Conservation (phyloP, 2,113 vertebrate genomes). For the Cyanoramphus novaezelandiae region DNA sequence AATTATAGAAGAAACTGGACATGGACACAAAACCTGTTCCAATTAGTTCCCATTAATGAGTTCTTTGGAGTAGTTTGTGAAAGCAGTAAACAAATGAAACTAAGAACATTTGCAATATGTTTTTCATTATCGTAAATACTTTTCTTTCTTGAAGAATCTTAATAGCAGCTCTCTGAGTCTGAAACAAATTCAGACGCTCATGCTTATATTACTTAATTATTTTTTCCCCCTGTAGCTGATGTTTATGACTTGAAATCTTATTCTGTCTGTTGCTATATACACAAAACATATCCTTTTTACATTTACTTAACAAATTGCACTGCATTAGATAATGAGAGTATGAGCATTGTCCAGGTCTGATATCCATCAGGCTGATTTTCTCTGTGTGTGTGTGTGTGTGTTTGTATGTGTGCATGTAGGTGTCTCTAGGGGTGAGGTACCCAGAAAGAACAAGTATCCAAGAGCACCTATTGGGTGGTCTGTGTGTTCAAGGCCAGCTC, state of each 20-base stretch:
- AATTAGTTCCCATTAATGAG: constrained; percentile 46
- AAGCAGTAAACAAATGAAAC: constrained; percentile 24
- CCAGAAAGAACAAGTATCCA: not conserved
- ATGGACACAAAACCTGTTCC: not conserved
- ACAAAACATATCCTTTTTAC: not conserved
- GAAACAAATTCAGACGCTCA: not conserved
- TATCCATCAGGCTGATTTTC: not conserved
- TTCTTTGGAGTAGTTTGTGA: not conserved
- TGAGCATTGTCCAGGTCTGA: not conserved
- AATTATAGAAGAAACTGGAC: constrained; percentile 43
- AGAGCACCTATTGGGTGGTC: not conserved
- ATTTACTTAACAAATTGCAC: not conserved
- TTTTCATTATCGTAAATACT: not conserved
- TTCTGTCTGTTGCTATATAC: not conserved
- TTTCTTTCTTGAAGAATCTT: not conserved
- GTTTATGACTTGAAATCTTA: not conserved
- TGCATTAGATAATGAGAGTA: not conserved
- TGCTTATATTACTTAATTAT: not conserved
- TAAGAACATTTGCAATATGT: not conserved
- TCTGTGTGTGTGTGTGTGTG: no score
- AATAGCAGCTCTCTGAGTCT: not conserved
- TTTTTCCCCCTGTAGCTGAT: accelerated
- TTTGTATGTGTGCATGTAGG: no score
- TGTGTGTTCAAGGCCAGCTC: not conserved
- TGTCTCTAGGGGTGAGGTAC: not conserved